Conservation (phyloP, 2,113 vertebrate genomes). For the Cacatua alba region DNA sequence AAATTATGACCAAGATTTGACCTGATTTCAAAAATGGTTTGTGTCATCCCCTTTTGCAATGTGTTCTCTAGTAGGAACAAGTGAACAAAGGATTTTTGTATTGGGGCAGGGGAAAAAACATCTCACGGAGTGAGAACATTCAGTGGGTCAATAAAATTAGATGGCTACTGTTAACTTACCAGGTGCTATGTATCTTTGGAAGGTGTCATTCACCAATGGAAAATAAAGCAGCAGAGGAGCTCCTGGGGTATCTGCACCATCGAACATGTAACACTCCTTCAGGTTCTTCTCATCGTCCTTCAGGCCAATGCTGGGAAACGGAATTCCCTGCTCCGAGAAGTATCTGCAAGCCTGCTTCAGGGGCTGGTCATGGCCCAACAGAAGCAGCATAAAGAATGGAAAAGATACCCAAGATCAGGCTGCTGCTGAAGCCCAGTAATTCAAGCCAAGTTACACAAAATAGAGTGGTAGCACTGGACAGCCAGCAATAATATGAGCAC, state of each 20-base stretch:
- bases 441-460: neutral
- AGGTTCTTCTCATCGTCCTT: constrained; percentile 65
- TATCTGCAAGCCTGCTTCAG: constrained; percentile 76
- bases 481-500: accelerated
- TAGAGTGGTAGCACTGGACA: neutral
- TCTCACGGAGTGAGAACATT: neutral
- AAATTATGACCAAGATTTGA: neutral
- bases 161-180: constrained; percentile 62
- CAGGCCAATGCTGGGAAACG: constrained; percentile 71
- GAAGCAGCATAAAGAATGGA: neutral
- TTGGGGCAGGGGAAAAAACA: neutral
- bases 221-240: constrained; percentile 79
- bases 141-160: neutral
- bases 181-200: constrained; percentile 75
- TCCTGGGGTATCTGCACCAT: constrained; percentile 49
- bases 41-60: neutral
- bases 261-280: constrained; percentile 81
- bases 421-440: neutral
- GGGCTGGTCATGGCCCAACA: constrained; percentile 55
- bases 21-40: neutral
- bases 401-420: neutral
- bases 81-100: neutral
- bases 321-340: constrained; percentile 73
- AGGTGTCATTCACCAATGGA: constrained; percentile 78
- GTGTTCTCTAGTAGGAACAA: neutral